Percentiles rank a stretch among this genome's conserved stretches.
phyloP scores from a whole-genome alignment of 1,140 invertebrate species.

The Trypoxylus dichotomus region DNA sequence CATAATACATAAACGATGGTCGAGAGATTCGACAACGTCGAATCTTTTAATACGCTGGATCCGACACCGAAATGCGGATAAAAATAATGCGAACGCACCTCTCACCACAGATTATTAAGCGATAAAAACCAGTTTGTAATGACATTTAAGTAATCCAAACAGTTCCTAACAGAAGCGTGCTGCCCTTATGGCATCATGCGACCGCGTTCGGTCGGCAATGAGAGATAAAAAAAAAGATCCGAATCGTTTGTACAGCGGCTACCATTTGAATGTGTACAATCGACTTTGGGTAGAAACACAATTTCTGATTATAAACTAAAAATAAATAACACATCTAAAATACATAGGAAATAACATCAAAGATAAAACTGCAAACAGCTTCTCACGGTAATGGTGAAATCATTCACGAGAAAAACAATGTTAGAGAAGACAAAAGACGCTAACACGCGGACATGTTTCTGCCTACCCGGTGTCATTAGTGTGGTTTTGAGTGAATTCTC shows the following conservation, averaged over 20 bases:
- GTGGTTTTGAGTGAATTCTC: too few relatives aligned
- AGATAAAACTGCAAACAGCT: too few relatives aligned
- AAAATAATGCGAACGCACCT: constrained; percentile 25
- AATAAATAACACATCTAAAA: too few relatives aligned
- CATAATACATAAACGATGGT: not conserved
- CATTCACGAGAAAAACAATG: too few relatives aligned
- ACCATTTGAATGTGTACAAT: too few relatives aligned
- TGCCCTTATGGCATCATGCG: not conserved
- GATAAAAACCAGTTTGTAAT: constrained; percentile 25
- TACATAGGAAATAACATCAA: too few relatives aligned
- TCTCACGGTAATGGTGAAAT: too few relatives aligned
- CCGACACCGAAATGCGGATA: constrained; percentile 17
- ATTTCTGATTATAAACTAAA: too few relatives aligned
- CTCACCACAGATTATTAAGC: constrained; percentile 20
- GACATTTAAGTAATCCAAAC: constrained; percentile 25
- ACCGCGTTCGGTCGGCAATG: not conserved
- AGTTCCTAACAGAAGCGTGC: constrained; percentile 14
- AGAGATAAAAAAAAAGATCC: not conserved
- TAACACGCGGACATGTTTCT: too few relatives aligned
- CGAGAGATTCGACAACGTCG: constrained; percentile 15
- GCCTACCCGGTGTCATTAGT: too few relatives aligned
- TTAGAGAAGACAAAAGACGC: too few relatives aligned
- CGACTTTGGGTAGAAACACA: too few relatives aligned
- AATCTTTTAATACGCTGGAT: not conserved
- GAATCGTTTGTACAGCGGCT: not conserved